Evolutionary conservation across 2,797 vertebrate species (phyloP), one percentile per base, ranked within the genome.

Genomic region (Neosilurus hyrtlii): DNA sequence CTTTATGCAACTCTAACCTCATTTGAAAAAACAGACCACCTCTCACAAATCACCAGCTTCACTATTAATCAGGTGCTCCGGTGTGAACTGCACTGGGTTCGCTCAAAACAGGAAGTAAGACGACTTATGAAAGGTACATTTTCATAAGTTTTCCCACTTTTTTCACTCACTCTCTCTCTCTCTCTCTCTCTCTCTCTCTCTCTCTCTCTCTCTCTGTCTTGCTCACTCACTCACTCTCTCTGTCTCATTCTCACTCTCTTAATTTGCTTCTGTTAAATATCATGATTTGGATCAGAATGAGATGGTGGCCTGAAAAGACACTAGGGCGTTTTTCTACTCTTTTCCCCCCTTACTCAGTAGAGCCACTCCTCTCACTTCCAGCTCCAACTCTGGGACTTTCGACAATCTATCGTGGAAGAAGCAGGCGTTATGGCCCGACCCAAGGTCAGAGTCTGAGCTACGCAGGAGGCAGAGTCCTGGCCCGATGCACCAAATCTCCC

Each of bases 231-330:
- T 43, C 43, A 43, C 88, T 87, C 80, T 87, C 88, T 89, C 86
- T 86, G 82, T 75, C 78, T 85, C 26, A 18, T 9, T 30, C 5
- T 30, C 24, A 5, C 43, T 43, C 10, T 22, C 88, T 87, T 91
- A 92, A 91, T 92, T 92, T 88, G 84, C 90, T 82, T 91, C 89
- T 88, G 91, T 91, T 92, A 89, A 93, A 91, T 89, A 91, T 93
- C 91, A 91, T 92, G 91, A 92, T 92, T 92, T 91, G 87, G 88
- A 84, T 87, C 87, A 88, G 90, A 90, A 85, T 88, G 89, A 91
- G 91, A 93, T 89, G 88, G 63, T 56, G 43, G 87, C 92, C 89
- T 88, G 84, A 88, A 90, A 90, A 91, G 91, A 87, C 90, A 91
- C 90, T 85, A 83, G 88, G 87, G 91, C 86, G 91, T 90, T 93